Base-by-base conservation (phyloP, 37 sponge, comb jelly and placozoan genomes). In the Corticium candelabrum region DNA sequence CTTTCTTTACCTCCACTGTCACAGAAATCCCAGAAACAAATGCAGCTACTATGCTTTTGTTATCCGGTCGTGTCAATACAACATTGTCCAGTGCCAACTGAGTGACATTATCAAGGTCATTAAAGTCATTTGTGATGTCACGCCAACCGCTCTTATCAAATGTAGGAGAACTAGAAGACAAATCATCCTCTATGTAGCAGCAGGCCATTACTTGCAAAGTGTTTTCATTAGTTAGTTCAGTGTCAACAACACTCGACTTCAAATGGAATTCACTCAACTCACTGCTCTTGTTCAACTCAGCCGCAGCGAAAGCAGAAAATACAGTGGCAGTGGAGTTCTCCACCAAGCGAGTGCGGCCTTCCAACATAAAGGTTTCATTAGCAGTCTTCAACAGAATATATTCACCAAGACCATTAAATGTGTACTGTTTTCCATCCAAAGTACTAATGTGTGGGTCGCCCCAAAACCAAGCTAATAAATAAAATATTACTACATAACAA, bases 371-470 rank as follows among this genome's bases (percentile, higher is more conserved):
- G 29, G 5, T 70, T 5, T 4, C 7, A 32, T 70, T 32, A 4
- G 4, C 29, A 4, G 73, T 5, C 29, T 15, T 4, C 7, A 87
- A 37, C 0, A 83, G 40, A 3, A 35, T 76, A 75, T 85, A 92
- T 68, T 83, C 87, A 21, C 93, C 93, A 37, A 77, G 38, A 1
- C 92, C 92, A 81, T 91, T 91, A 78, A 91, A 91, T 5, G 92
- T 91, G 68, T 91, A 91, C 39, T 0, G 35, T 0, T 37, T 2
- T 29, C 74, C 81, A 71, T 91, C 92, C 62, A 91, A 43, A 3
- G 92, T 87, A 3, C 41, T 88, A 5, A 91, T 34, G 76, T 91
- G 92, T 32, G 92, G 92, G 40, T 91, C 92, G 1, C 92, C 92
- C 57, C 69, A 85, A 3, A 40, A 74, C 83, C 83, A 87, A 2